phyloP scores from a whole-genome alignment of 2,113 vertebrate species.

The Nestor notabilis region DNA sequence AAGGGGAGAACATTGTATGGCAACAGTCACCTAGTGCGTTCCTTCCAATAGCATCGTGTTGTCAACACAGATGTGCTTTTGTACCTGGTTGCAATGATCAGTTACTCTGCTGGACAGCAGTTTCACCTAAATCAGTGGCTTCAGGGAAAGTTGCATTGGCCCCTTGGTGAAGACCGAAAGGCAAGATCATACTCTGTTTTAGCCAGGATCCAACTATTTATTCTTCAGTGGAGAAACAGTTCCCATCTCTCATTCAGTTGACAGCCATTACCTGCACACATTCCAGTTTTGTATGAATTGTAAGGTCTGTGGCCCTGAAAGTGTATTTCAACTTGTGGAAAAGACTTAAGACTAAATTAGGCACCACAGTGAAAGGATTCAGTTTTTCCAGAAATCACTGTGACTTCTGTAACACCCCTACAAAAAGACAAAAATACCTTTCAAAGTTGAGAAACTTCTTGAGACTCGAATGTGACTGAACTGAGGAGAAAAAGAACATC shows the following conservation, averaged over 20 bases:
- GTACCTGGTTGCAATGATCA: neutral
- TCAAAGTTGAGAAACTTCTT: conserved; percentile 13
- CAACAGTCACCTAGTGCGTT: neutral
- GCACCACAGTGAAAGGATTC: neutral
- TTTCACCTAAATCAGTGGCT: neutral
- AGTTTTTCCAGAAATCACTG: conserved; percentile 9
- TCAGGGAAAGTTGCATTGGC: neutral
- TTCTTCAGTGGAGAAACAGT: neutral
- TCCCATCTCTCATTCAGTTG: neutral
- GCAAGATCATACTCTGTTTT: neutral
- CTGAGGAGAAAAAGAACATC: neutral
- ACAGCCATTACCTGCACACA: neutral
- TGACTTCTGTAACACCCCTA: conserved; percentile 20
- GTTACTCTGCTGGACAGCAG: accelerated
- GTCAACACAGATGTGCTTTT: accelerated
- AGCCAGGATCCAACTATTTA: neutral
- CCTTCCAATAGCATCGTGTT: neutral
- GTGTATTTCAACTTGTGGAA: neutral
- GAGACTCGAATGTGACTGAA: neutral
- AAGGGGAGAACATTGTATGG: neutral
- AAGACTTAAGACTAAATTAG: conserved; percentile 23
- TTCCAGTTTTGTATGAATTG: neutral
- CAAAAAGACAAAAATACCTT: conserved; percentile 33
- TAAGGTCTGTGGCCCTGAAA: neutral
- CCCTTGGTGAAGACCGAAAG: neutral